Conservation (phyloP, 2,888 invertebrate species). For the Horisme vitalbata region DNA sequence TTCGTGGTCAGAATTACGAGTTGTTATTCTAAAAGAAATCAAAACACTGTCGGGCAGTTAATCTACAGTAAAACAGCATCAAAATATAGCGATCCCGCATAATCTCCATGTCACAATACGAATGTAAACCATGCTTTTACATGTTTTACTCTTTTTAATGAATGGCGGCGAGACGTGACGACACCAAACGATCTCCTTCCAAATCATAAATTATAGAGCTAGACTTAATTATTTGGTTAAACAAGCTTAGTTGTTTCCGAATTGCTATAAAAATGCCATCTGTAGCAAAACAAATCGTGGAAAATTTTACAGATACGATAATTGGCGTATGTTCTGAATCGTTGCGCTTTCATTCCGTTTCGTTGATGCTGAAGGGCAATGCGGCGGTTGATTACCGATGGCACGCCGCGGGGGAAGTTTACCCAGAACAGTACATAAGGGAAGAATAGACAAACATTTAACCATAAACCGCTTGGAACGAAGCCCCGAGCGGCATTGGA, state of each 20-base stretch:
- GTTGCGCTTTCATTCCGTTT: slow-evolving; percentile 3
- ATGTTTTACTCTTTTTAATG: slow-evolving; percentile 27
- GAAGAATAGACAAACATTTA: slow-evolving; percentile 71
- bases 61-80: slow-evolving; percentile 48
- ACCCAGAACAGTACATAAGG: slow-evolving; percentile 62
- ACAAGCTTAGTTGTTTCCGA: slow-evolving; percentile 14
- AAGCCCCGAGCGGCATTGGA: slow-evolving; percentile 71
- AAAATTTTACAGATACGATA: slow-evolving; percentile 3
- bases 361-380: slow-evolving; percentile 6
- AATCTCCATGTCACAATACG: slow-evolving; percentile 47
- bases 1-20: slow-evolving; percentile 38
- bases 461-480: slow-evolving; percentile 67
- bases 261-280: slow-evolving; percentile 12
- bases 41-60: slow-evolving; percentile 53
- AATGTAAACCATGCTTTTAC: slow-evolving; percentile 34
- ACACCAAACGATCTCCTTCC: slow-evolving; percentile 14
- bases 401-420: slow-evolving; percentile 53
- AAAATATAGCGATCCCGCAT: slow-evolving; percentile 39
- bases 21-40: slow-evolving; percentile 51
- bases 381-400: slow-evolving; percentile 41
- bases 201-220: slow-evolving; percentile 23
- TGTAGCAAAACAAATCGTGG: slow-evolving; percentile 8
- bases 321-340: not conserved
- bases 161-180: slow-evolving; percentile 11
- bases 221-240: slow-evolving; percentile 20